Conservation (phyloP, 2,797 vertebrate species). For the Arnoldichthys spilopterus region DNA sequence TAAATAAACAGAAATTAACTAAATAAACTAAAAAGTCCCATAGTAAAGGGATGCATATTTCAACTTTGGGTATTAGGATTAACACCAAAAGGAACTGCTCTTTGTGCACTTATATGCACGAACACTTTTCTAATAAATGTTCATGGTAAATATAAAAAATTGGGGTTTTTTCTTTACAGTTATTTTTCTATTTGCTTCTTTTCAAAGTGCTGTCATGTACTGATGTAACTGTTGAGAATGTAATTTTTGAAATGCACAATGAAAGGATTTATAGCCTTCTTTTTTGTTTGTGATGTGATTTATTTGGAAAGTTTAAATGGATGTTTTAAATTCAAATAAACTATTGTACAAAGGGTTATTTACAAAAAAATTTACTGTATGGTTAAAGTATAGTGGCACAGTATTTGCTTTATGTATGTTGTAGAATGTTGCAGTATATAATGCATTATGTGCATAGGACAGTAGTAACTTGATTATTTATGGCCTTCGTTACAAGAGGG, state of each 20-base stretch:
- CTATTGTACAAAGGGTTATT: no score
- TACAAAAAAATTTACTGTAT: no score
- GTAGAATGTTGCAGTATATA: conserved; percentile 69
- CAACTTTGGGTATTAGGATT: conserved; percentile 69
- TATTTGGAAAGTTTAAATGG: conserved; percentile 64
- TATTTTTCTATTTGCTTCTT: conserved; percentile 59
- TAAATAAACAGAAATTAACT: conserved; percentile 51
- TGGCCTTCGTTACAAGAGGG: conserved; percentile 65
- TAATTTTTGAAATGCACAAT: conserved; percentile 76
- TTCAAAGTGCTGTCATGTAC: conserved; percentile 71
- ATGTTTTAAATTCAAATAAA: no score
- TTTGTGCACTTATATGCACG: conserved; percentile 80
- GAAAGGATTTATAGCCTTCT: conserved; percentile 71
- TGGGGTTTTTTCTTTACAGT: conserved; percentile 59
- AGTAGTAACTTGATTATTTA: conserved; percentile 66
- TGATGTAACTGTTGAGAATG: conserved; percentile 70
- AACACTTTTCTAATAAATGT: conserved; percentile 61
- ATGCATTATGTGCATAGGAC: conserved; percentile 63
- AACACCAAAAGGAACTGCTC: conserved; percentile 65
- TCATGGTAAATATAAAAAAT: conserved; percentile 52
- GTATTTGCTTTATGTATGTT: conserved; percentile 80
- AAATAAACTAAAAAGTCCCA: conserved; percentile 58
- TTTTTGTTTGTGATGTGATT: conserved; percentile 67
- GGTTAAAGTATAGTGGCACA: conserved; percentile 80
- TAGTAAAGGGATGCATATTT: conserved; percentile 59